A percentile compares a stretch with the other conserved stretches of the same genome.
These are phyloP conservation scores for Eciton burchellii DNA, from an alignment of 1,140 invertebrate species.

Conservation along the genomic window DNA sequence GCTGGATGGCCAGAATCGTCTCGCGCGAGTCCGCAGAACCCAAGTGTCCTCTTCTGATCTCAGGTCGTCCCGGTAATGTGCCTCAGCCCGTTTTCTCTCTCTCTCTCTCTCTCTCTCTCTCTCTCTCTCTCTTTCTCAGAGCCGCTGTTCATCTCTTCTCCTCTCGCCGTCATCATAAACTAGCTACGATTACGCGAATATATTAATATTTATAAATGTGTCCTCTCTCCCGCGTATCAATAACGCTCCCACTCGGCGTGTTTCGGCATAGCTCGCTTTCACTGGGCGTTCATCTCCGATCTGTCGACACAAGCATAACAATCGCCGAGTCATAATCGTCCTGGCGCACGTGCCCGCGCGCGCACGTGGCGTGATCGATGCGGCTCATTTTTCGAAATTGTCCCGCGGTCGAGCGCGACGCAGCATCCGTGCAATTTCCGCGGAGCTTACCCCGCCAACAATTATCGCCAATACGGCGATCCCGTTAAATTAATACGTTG, in stretches of 20 bases:
- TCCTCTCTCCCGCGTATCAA: slow-evolving; percentile 74
- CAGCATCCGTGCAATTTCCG: neutral
- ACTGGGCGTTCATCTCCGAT: slow-evolving; percentile 83
- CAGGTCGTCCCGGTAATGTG: slow-evolving; percentile 20
- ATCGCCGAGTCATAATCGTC: neutral
- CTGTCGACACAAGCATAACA: slow-evolving; percentile 74
- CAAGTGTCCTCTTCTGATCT: slow-evolving; percentile 9
- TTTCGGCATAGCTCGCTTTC: slow-evolving; percentile 76
- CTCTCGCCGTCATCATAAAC: slow-evolving; percentile 36
- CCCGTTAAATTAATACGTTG: neutral
- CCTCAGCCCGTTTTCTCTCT: slow-evolving; percentile 7
- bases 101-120: slow-evolving; percentile 15
- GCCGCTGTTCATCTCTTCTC: slow-evolving; percentile 32
- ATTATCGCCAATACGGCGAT: neutral
- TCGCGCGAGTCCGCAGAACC: slow-evolving; percentile 28
- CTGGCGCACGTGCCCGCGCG: too few relatives aligned
- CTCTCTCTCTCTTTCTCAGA: too few relatives aligned
- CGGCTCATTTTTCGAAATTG: neutral
- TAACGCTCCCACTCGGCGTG: slow-evolving; percentile 80
- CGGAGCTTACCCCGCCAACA: neutral
- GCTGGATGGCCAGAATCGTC: slow-evolving; percentile 1
- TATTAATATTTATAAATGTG: slow-evolving; percentile 77
- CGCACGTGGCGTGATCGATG: neutral
- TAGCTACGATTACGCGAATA: slow-evolving; percentile 69
- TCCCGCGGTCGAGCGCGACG: neutral